Percentiles rank a stretch among this genome's conserved stretches.
Evolutionary conservation across 2,113 vertebrate species (phyloP).

Genomic region (Camelus dromedarius): DNA sequence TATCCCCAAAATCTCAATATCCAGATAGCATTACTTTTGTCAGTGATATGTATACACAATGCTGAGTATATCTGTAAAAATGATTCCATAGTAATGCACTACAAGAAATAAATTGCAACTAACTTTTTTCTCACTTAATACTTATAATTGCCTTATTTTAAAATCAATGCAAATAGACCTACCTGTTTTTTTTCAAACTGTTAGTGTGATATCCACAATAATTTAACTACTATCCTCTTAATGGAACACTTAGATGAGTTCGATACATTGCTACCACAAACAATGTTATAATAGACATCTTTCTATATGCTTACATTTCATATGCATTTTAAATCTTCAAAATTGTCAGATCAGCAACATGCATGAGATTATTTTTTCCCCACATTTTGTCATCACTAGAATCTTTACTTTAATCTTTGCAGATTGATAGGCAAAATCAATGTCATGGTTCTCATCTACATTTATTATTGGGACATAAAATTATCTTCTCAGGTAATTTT

Average conservation of each 20-base stretch:
- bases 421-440: neutral
- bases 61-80: neutral
- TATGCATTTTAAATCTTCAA: neutral
- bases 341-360: neutral
- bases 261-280: neutral
- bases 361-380: neutral
- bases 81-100: neutral
- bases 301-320: neutral
- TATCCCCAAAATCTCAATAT: slow-evolving; percentile 5
- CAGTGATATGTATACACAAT: neutral
- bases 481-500: neutral
- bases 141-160: neutral
- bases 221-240: slow-evolving; percentile 38
- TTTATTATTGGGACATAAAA: neutral
- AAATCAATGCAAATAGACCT: slow-evolving; percentile 44
- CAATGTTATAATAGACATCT: neutral
- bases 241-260: neutral
- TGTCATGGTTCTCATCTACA: neutral
- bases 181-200: neutral
- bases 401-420: neutral
- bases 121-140: slow-evolving; percentile 33
- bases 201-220: slow-evolving; percentile 1
- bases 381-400: neutral
- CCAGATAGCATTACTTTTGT: neutral
- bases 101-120: neutral